Evolutionary conservation across 2,888 invertebrate species (phyloP), one percentile per base, ranked within the genome.

Genomic region (Xanthorhoe spadicearia): DNA sequence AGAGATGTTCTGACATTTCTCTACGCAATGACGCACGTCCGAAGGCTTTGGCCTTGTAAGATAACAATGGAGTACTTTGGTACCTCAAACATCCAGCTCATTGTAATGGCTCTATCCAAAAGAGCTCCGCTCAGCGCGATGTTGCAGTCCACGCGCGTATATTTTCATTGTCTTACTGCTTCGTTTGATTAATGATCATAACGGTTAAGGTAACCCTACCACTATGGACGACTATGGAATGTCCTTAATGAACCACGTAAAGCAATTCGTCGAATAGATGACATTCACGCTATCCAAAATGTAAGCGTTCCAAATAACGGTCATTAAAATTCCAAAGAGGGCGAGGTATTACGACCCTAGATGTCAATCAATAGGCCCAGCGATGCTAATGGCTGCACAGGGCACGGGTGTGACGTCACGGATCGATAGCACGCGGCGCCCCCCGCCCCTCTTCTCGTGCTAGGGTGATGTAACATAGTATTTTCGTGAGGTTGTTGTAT

Each of bases 341-440:
- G 63, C 48, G 63, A 60, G 59, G 64, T 58, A 43, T 65, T 59
- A 63, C 32, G 63, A 46, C 32, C 55, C 50, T 61, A 53, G 19
- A 63, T 62, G 63, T 63, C 56, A 61, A 72, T 74, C 70, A 66
- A 70, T 74, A 69, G 23, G 52, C 53, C 50, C 50, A 51, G 66
- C 46, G 61, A 61, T 35, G 52, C 64, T 68, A 64, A 66, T 69
- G 54, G 56, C 64, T 64, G 70, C 64, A 64, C 65, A 68, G 68
- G 65, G 71, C 68, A 72, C 71, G 70, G 73, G 77, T n/a, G 74
- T 84, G 83, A 84, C 85, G 84, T 85, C 84, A 85, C 75, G 55
- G 76, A 78, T 85, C 84, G 73, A 83, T 85, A 79, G 46, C 32
- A 48, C 35, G 32, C 48, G 43, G 80, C 83, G 76, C 61, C 74